Conservation (phyloP, 2,797 vertebrate genomes). For the Scyliorhinus canicula region DNA sequence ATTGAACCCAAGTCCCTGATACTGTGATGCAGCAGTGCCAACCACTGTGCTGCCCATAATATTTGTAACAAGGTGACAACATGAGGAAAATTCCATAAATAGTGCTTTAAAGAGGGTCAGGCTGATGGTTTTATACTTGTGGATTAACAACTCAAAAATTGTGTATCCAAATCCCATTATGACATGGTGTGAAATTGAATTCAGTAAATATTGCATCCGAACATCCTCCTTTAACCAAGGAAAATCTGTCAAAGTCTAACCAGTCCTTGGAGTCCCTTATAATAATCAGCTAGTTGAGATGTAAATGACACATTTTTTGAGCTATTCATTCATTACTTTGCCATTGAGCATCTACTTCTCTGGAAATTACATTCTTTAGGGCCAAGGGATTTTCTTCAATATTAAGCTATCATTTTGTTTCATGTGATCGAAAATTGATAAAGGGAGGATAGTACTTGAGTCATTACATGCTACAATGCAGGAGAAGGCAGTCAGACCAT, state of each 20-base stretch:
- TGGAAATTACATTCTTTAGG: neutral
- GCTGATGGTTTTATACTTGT: neutral
- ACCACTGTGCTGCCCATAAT: too few relatives aligned
- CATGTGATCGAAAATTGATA: neutral
- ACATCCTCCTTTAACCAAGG: neutral
- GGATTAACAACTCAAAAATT: neutral
- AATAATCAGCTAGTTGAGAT: neutral
- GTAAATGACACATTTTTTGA: neutral
- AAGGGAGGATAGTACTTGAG: neutral
- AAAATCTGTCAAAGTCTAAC: neutral
- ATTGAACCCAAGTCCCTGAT: too few relatives aligned
- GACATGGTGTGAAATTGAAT: neutral
- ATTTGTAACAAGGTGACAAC: neutral
- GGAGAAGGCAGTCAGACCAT: neutral
- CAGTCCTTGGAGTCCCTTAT: neutral
- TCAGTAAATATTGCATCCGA: neutral
- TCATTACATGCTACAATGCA: neutral
- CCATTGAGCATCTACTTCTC: neutral
- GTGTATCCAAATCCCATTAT: neutral
- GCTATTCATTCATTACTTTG: neutral
- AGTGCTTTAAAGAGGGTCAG: neutral
- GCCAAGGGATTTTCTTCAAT: neutral
- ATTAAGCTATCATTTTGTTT: neutral
- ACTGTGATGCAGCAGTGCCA: too few relatives aligned
- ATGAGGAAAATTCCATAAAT: neutral